Base-by-base conservation (phyloP, 2,888 invertebrate genomes). In the Caenorhabditis sp. region DNA sequence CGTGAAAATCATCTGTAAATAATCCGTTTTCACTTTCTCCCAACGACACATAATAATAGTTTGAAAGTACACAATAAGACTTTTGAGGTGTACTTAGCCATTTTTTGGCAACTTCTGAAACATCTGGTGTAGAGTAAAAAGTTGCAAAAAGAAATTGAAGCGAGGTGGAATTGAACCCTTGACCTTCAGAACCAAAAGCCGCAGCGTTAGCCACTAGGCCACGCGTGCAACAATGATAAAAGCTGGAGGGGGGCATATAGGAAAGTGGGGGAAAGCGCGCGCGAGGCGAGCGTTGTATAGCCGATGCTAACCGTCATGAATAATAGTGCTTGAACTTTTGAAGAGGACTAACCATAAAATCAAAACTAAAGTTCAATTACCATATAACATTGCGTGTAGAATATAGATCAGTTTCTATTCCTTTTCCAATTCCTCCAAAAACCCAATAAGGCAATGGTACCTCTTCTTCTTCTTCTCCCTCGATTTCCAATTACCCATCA, bases 1-100 rank as follows among this genome's bases (percentile, higher is more conserved):
- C 61, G 61, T 61, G 61, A 61, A 61, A 61, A 24, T 61, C 64
- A 66, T 66, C 64, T 66, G 64, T 66, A 49, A 66, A 49, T 66
- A 66, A 66, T 66, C 64, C 64, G 28, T 38, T 49, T 44, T 66
- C 47, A 14, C 64, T 31, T 66, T 63, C n/a, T 26, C 26, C 54
- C 24, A 6, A 24, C 5, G 19, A 22, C 22, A 24, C 7, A 51
- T n/a, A n/a, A n/a, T n/a, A n/a, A n/a, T n/a, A n/a, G n/a, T n/a
- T n/a, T n/a, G n/a, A 54, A 54, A 54, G 54, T 26, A 54, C 54
- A 54, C 26, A 54, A 54, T 24, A 54, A 54, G 54, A 26, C 26
- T 54, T 49, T 19, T 3, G 10, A 24, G 22, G 38, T 35, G 56
- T 56, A 54, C 54, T 54, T 54, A 19, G 6, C 12, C 6, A 38